These are phyloP conservation scores for Heteronetta atricapilla DNA, from an alignment of 2,113 vertebrate species.

Conservation along the genomic window DNA sequence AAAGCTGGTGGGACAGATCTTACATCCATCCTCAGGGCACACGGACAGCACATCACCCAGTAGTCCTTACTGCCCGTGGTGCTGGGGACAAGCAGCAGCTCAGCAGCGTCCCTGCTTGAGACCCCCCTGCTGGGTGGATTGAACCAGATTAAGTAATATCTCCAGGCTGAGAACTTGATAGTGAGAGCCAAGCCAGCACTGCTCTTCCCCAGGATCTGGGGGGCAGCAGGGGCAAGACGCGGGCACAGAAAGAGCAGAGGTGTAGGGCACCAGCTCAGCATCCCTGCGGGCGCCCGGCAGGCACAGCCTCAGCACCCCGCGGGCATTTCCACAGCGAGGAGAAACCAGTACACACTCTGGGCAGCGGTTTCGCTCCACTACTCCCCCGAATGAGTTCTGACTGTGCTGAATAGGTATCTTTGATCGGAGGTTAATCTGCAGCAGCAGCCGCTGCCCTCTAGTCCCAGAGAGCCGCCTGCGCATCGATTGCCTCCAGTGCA, in stretches of 20 bases:
- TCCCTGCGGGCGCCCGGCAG: too few species aligned
- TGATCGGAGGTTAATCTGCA: background rate
- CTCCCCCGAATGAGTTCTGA: background rate
- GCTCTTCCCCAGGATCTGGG: background rate
- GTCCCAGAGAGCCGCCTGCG: background rate
- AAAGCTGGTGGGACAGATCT: rapidly evolving
- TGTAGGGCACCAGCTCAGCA: background rate
- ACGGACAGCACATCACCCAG: background rate
- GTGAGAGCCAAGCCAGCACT: background rate
- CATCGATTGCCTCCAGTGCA: background rate
- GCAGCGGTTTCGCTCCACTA: background rate
- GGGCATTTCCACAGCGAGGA: background rate
- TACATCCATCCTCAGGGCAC: background rate
- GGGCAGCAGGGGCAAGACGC: rapidly evolving
- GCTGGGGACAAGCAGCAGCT: background rate
- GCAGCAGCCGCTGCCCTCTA: background rate
- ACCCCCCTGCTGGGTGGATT: background rate
- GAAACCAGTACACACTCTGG: background rate
- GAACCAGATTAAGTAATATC: background rate
- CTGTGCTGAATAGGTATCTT: rapidly evolving
- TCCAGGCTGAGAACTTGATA: rapidly evolving
- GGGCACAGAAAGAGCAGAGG: background rate
- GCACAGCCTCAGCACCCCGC: background rate
- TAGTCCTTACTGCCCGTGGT: too few species aligned
- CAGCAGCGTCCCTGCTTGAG: background rate